Evolutionary conservation across 2,888 invertebrate species (phyloP).

Genomic region (Polymixis flavicincta): DNA sequence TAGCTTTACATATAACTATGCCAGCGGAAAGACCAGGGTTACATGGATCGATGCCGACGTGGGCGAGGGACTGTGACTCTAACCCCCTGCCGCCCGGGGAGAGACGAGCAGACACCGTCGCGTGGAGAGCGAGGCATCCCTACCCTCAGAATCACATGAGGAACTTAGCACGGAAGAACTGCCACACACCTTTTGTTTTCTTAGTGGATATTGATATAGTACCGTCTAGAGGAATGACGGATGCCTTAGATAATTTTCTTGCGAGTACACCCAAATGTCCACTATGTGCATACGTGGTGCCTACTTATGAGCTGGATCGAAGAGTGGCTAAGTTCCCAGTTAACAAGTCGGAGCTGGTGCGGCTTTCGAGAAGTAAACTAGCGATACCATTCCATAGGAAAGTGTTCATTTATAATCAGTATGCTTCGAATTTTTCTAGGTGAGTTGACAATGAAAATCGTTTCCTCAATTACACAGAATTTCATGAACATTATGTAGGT

Average conservation of each 20-base stretch:
- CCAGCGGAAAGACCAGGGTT: conserved; percentile 92
- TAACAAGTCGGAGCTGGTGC: conserved; percentile 95
- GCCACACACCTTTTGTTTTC: conserved; percentile 95
- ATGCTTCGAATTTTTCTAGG: conserved; percentile 97
- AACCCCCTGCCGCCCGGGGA: conserved; percentile 92
- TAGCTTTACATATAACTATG: conserved; percentile 94
- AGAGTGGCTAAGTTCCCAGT: conserved; percentile 93
- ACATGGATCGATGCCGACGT: conserved; percentile 91
- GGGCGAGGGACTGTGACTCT: conserved; percentile 92
- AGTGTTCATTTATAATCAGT: conserved; percentile 97
- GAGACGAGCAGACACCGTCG: conserved; percentile 91
- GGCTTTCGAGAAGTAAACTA: conserved; percentile 94
- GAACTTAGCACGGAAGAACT: conserved; percentile 96
- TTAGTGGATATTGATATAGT: conserved; percentile 97
- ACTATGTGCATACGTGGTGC: conserved; percentile 96
- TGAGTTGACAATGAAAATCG: conserved; percentile 77
- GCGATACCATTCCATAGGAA: conserved; percentile 97
- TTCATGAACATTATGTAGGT: background rate
- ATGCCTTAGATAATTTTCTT: conserved; percentile 93
- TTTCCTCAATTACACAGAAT: background rate
- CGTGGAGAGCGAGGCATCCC: conserved; percentile 94
- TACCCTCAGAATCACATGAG: conserved; percentile 97
- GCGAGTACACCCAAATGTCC: conserved; percentile 90
- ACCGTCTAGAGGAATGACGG: conserved; percentile 94
- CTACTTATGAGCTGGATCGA: conserved; percentile 96